Evolutionary conservation across 2,113 vertebrate genomes (phyloP).

Genomic region (Craseonycteris thonglongyai): DNA sequence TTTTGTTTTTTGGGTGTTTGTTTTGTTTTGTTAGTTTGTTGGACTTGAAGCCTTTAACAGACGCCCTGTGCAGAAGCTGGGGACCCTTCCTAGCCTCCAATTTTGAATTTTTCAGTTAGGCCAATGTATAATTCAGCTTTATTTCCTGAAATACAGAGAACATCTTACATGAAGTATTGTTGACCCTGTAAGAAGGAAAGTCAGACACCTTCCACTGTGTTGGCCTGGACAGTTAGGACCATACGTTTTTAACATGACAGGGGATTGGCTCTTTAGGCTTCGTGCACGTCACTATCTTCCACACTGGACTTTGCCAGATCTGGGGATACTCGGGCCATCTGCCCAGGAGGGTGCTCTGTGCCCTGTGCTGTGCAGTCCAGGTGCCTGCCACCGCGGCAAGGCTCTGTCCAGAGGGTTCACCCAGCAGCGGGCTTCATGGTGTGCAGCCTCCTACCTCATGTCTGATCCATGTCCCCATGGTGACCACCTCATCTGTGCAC

Average conservation of each 20-base stretch:
- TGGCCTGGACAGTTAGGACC: accelerated
- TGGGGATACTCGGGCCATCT: no score
- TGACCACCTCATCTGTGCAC: no score
- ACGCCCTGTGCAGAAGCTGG: no score
- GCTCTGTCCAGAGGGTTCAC: accelerated
- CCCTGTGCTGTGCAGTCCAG: accelerated
- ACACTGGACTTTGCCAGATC: no score
- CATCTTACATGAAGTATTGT: background rate
- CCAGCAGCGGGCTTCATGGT: background rate
- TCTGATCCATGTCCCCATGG: accelerated
- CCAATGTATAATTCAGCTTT: background rate
- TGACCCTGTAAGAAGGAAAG: background rate
- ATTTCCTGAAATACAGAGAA: background rate
- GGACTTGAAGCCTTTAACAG: background rate
- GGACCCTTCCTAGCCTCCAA: background rate
- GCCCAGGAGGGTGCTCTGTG: accelerated
- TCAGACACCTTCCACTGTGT: background rate
- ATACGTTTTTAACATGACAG: accelerated
- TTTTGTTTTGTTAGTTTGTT: no score
- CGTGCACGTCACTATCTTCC: accelerated
- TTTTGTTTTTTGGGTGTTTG: background rate
- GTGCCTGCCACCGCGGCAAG: accelerated
- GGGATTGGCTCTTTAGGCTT: no score
- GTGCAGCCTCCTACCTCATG: accelerated
- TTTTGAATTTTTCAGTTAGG: background rate